These are phyloP conservation scores for Neosilurus mollespiculum DNA, from an alignment of 2,797 vertebrate genomes.

Conservation along the genomic window DNA sequence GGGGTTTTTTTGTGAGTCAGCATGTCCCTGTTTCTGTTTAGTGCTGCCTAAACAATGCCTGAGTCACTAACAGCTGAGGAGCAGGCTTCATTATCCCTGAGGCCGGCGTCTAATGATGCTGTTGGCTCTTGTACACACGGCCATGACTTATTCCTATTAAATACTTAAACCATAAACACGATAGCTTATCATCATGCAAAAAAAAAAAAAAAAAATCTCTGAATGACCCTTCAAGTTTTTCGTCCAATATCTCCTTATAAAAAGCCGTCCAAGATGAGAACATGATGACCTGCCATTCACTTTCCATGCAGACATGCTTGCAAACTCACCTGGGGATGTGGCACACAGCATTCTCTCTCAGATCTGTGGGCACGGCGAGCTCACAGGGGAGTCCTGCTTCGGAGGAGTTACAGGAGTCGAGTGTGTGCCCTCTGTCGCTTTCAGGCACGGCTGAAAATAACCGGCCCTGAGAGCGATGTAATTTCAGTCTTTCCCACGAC, in stretches of 20 bases:
- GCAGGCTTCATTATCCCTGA: conserved; percentile 5
- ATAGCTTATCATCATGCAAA: neutral
- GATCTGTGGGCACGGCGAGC: conserved; percentile 60
- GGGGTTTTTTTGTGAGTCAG: conserved; percentile 36
- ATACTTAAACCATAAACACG: neutral
- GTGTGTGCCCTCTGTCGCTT: conserved; percentile 77
- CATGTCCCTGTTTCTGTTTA: conserved; percentile 25
- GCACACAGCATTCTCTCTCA: conserved; percentile 76
- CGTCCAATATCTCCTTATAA: neutral
- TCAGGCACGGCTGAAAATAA: conserved; percentile 81
- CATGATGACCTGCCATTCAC: conserved; percentile 42
- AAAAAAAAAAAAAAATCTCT: neutral
- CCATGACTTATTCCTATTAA: neutral
- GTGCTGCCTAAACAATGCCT: conserved; percentile 15
- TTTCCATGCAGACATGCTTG: conserved; percentile 19
- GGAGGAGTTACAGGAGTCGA: conserved; percentile 71
- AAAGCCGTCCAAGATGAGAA: conserved; percentile 41
- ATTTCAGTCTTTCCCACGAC: conserved; percentile 84
- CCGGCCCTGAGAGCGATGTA: conserved; percentile 78
- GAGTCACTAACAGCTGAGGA: conserved; percentile 32
- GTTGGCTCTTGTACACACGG: neutral
- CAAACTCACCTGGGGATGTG: conserved; percentile 75
- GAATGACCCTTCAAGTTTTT: neutral
- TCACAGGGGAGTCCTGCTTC: conserved; percentile 68
- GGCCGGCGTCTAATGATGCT: conserved; percentile 8